Evolutionary conservation across 2,888 invertebrate species (phyloP).

Genomic region (Dasypogon diadema): DNA sequence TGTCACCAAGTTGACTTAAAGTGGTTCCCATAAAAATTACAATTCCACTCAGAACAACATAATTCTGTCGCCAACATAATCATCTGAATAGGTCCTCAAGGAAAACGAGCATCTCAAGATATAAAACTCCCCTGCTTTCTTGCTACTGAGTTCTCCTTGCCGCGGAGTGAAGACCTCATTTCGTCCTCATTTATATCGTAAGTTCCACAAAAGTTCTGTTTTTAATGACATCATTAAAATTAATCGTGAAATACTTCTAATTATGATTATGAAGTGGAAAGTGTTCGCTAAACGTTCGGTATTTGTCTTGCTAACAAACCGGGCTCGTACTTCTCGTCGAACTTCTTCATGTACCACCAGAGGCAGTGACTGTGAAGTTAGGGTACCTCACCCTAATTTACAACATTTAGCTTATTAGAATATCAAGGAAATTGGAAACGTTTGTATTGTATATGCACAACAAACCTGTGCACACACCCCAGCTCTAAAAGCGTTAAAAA

Average conservation of each 20-base stretch:
- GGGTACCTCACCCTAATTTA: slow-evolving; percentile 51
- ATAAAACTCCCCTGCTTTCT: slow-evolving; percentile 28
- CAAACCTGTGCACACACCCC: slow-evolving; percentile 28
- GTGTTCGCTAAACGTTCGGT: slow-evolving; percentile 49
- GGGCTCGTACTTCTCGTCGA: slow-evolving; percentile 3
- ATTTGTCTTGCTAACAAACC: slow-evolving; percentile 40
- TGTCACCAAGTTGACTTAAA: slow-evolving; percentile 50
- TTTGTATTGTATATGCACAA: slow-evolving; percentile 1
- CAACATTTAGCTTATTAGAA: slow-evolving; percentile 53
- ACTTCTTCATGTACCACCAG: background rate
- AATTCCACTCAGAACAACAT: slow-evolving; percentile 53
- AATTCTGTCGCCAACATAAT: slow-evolving; percentile 52
- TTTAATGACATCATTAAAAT: slow-evolving; percentile 57
- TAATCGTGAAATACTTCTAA: slow-evolving; percentile 56
- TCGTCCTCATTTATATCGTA: slow-evolving; percentile 41
- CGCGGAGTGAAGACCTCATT: background rate
- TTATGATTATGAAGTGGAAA: slow-evolving; percentile 57
- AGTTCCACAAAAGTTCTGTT: slow-evolving; percentile 55
- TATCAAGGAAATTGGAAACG: slow-evolving; percentile 41
- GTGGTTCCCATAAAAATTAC: slow-evolving; percentile 52
- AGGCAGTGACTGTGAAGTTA: background rate
- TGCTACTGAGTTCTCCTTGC: slow-evolving; percentile 8
- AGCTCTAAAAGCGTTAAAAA: slow-evolving; percentile 25
- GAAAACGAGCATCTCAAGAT: slow-evolving; percentile 43
- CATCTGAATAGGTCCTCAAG: slow-evolving; percentile 53